Base-by-base conservation (phyloP, 2,888 invertebrate genomes). In the Rugalucina vietnamica region DNA sequence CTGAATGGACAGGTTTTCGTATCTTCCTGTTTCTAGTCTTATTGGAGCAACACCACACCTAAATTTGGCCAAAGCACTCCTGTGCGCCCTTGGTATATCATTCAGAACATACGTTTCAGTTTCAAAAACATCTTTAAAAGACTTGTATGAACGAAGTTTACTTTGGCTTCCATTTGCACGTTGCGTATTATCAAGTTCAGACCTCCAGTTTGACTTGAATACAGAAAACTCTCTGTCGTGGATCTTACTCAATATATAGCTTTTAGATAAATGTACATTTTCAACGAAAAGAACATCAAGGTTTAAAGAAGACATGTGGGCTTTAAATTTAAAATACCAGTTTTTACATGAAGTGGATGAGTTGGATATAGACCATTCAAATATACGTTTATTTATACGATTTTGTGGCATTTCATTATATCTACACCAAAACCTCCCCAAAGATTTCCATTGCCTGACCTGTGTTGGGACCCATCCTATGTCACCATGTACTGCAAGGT, bases 1-100 rank as follows among this genome's bases (percentile, higher is more conserved):
- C n/a, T n/a, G n/a, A n/a, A n/a, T n/a, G n/a, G n/a, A n/a, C n/a
- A 75, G 54, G 10, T 43, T 27, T 75, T 54, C 27, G 27, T 65
- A 76, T 2, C 76, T n/a, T 18, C 76, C 76, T 18, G 76, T 76
- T 65, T 76, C 76, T 34, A 65, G 37, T 65, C 39, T 57, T 21
- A 76, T 18, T 1, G 60, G 76, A 4, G 76, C 76, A 21, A 43
- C 43, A 8, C 75, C 75, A 34, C 43, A 54, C n/a, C n/a, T n/a
- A n/a, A n/a, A n/a, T n/a, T n/a, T n/a, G n/a, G n/a, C n/a, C n/a
- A 43, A n/a, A 14, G 75, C 5, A 34, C 75, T 24, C n/a, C 75
- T 50, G 14, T 75, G 75, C 24, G 2, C 18, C 10, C 43, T 50
- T 3, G 75, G 34, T 34, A 54, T 3, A 54, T 54, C 18, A 29